Evolutionary conservation across 2,888 invertebrate genomes (phyloP), one percentile per base, ranked within the genome.

Genomic region (Ganaspis brasiliensis): DNA sequence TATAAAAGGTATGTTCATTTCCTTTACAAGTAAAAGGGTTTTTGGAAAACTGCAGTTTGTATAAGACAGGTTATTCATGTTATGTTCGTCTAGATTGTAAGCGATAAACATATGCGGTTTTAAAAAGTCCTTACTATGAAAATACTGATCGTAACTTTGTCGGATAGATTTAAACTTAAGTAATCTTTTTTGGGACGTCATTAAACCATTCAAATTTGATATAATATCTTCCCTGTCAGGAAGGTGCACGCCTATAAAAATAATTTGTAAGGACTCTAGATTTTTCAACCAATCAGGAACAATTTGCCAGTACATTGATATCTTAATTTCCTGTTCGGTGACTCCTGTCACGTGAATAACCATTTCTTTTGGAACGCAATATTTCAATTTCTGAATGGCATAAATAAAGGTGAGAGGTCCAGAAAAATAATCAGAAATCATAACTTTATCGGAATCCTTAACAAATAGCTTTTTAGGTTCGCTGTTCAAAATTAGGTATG

Each of bases 341-440:
- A 91, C 89, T 14, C 90, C 91, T 76, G 91, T 85, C 14, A 91
- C 77, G 75, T 92, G 91, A 52, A 91, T 74, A n/a, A 82, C 82
- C 8, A 88, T 71, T 31, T 8, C 70, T 10, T 73, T 31, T 8
- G 21, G 40, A 9, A 75, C 16, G 14, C 56, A 55, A 57, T 78
- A 77, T 21, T 83, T 72, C 45, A 88, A 75, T 78, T 82, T 84
- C 71, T 86, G 81, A 37, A 88, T 56, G 10, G 85, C 84, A 70
- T 87, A 83, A 12, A 90, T 82, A 19, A 90, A 78, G 5, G 88
- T 88, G 55, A 89, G 81, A 5, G 89, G 87, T 76, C 88, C 83
- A n/a, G 89, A 87, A 0, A 89, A 81, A 76, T 83, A 84, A 77
- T 89, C 88, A 8, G 31, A 31, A 5, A 59, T 1, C 2, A 31